phyloP scores from a whole-genome alignment of 1,140 invertebrate genomes.

The Drosophila leontia region DNA sequence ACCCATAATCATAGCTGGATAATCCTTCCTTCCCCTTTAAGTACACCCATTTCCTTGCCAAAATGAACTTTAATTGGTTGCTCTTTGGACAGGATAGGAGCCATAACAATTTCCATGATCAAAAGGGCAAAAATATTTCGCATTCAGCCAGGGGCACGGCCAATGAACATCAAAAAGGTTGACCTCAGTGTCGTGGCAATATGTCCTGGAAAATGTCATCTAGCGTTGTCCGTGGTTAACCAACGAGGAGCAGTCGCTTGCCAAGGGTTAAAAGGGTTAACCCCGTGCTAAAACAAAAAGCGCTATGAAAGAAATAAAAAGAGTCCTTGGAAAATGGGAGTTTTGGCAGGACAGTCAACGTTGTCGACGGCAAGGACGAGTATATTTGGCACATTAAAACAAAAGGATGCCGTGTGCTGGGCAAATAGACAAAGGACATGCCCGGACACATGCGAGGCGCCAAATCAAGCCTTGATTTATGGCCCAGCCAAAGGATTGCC shows the following conservation, averaged over 20 bases:
- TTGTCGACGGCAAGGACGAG: conserved; percentile 45
- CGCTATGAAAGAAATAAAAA: conserved; percentile 17
- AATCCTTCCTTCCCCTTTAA: background rate
- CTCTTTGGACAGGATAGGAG: background rate
- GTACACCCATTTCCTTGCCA: background rate
- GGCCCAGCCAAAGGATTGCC: conserved; percentile 63
- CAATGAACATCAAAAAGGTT: conserved; percentile 81
- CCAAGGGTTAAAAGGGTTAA: conserved; percentile 80
- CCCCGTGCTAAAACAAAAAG: conserved; percentile 58
- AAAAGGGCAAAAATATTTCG: conserved; percentile 12
- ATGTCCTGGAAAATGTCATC: conserved; percentile 75
- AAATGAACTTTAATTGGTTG: conserved; percentile 12
- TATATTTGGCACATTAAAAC: conserved; percentile 81
- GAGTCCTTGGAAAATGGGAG: conserved; percentile 9
- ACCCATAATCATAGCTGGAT: too few relatives aligned
- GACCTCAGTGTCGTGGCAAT: conserved; percentile 78
- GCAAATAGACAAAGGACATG: conserved; percentile 73
- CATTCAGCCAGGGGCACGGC: conserved; percentile 23
- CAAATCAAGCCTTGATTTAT: conserved; percentile 83
- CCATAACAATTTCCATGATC: conserved; percentile 7
- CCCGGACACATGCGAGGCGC: conserved; percentile 65
- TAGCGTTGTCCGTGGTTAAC: conserved; percentile 72
- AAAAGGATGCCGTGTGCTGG: conserved; percentile 76
- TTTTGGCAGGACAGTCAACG: conserved; percentile 29
- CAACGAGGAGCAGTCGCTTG: conserved; percentile 59